These are phyloP conservation scores for Drosophila mayaguana DNA, from an alignment of 2,888 invertebrate genomes.

Conservation along the genomic window DNA sequence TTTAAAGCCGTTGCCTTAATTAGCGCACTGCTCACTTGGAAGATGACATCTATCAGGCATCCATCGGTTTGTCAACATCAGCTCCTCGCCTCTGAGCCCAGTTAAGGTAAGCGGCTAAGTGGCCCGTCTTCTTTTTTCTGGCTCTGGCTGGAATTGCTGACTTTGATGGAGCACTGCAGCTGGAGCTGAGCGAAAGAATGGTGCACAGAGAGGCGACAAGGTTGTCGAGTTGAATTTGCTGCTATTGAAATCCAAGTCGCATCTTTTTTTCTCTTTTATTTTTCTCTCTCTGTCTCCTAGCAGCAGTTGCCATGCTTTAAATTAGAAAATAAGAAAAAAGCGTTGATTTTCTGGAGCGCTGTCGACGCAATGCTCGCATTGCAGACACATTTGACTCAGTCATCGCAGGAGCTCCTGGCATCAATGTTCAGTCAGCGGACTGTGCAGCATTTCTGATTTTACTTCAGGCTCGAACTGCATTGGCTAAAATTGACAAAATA, in stretches of 20 bases:
- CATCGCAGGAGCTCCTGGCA: too few relatives aligned
- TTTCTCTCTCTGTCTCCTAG: too few relatives aligned
- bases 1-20: constrained; percentile 37
- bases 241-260: constrained; percentile 74
- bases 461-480: too few relatives aligned
- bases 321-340: too few relatives aligned
- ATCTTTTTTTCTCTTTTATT: constrained; percentile 37
- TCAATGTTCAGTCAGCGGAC: too few relatives aligned
- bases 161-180: constrained; percentile 1
- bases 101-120: constrained; percentile 62
- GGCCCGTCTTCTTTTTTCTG: constrained; percentile 16
- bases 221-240: constrained; percentile 65
- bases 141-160: not conserved
- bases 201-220: constrained; percentile 19
- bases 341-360: too few relatives aligned
- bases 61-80: constrained; percentile 34
- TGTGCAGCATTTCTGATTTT: too few relatives aligned
- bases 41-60: constrained; percentile 28
- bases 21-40: constrained; percentile 40
- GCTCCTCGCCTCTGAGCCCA: constrained; percentile 10
- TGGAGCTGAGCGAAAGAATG: not conserved
- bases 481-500: too few relatives aligned
- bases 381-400: too few relatives aligned
- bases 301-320: too few relatives aligned
- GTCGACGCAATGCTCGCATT: too few relatives aligned